Conservation (phyloP, 2,888 invertebrate genomes). For the Cheilosia pagana region DNA sequence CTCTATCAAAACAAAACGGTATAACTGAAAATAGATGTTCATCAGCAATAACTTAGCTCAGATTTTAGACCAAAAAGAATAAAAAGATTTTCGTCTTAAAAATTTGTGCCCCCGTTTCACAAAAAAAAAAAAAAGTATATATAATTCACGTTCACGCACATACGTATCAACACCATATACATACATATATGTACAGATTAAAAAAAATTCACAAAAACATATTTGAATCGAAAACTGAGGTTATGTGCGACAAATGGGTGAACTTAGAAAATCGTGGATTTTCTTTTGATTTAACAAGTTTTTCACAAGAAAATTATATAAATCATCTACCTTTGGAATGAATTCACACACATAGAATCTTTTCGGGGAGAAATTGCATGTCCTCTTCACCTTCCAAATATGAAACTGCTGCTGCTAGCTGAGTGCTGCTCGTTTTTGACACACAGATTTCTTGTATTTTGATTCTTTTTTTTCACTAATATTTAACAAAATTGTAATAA, state of each 20-base stretch:
- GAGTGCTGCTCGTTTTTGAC: slow-evolving; percentile 34
- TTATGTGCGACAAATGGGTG: slow-evolving; percentile 63
- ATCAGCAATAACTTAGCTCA: slow-evolving; percentile 13
- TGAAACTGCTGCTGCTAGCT: slow-evolving; percentile 40
- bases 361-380: slow-evolving; percentile 23
- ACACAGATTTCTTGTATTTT: slow-evolving; percentile 39
- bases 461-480: slow-evolving; percentile 54
- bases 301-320: slow-evolving; percentile 53
- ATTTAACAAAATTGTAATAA: slow-evolving; percentile 42
- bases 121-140: slow-evolving; percentile 36
- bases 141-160: slow-evolving; percentile 27
- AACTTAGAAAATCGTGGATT: slow-evolving; percentile 48
- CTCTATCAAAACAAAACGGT: slow-evolving; percentile 11
- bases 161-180: slow-evolving; percentile 45
- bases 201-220: slow-evolving; percentile 71
- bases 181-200: slow-evolving; percentile 24
- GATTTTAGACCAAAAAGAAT: not conserved
- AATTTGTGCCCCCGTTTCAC: slow-evolving; percentile 60
- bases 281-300: slow-evolving; percentile 27
- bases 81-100: slow-evolving; percentile 10
- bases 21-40: not conserved
- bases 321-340: slow-evolving; percentile 63
- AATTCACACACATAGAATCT: slow-evolving; percentile 41
- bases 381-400: slow-evolving; percentile 31
- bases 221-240: slow-evolving; percentile 70